Conservation (phyloP, 2,888 invertebrate genomes). For the Luperina testacea region DNA sequence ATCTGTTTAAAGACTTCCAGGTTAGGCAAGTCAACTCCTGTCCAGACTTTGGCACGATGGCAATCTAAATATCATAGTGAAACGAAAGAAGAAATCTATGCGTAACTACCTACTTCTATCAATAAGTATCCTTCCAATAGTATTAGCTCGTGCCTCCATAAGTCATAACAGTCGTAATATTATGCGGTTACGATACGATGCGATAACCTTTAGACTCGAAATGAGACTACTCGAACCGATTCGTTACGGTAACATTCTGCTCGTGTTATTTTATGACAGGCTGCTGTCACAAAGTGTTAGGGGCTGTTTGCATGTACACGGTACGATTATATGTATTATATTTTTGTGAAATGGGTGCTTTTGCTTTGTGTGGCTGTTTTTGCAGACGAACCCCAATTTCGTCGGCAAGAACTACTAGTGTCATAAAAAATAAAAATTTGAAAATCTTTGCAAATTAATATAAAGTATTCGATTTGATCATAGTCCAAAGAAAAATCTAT, state of each 20-base stretch:
- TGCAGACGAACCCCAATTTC: background rate
- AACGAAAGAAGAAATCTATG: background rate
- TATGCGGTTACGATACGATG: constrained; percentile 52
- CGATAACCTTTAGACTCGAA: constrained; percentile 64
- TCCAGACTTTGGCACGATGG: background rate
- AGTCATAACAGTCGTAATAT: constrained; percentile 38
- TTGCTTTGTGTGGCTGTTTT: background rate
- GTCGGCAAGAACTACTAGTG: background rate
- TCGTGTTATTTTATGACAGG: constrained; percentile 60
- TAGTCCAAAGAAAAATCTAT: background rate
- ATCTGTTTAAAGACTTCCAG: background rate
- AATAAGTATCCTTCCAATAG: constrained; percentile 7
- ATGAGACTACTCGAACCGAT: constrained; percentile 56
- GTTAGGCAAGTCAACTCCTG: background rate
- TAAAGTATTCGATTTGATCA: background rate
- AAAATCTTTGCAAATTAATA: background rate
- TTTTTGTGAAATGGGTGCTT: background rate
- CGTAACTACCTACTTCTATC: background rate
- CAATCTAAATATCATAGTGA: background rate
- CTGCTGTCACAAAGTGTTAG: constrained; percentile 24
- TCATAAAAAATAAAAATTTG: background rate
- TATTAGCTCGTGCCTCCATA: constrained; percentile 20
- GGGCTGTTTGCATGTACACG: constrained; percentile 7
- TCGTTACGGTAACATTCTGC: constrained; percentile 64
- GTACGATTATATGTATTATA: background rate